phyloP scores from a whole-genome alignment of 2,113 vertebrate species.

The Diadophis punctatus region DNA sequence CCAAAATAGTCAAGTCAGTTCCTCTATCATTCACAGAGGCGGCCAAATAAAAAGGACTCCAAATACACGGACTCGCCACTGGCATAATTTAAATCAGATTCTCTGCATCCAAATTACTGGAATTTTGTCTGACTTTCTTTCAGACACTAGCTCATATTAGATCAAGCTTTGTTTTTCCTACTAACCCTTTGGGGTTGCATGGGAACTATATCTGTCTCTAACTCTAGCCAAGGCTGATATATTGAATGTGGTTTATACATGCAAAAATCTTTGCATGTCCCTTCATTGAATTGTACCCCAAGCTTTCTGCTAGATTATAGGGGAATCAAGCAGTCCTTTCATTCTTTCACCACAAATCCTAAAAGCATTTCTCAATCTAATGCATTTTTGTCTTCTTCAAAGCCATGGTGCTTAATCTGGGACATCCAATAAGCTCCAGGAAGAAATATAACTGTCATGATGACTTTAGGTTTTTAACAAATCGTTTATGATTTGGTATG shows the following conservation, averaged over 20 bases:
- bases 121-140: background rate
- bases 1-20: background rate
- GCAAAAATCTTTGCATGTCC: background rate
- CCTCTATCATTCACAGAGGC: background rate
- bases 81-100: background rate
- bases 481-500: background rate
- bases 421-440: background rate
- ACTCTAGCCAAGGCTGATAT: background rate
- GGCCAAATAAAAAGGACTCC: background rate
- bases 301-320: background rate
- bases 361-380: background rate
- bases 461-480: background rate
- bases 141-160: background rate
- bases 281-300: background rate
- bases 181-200: background rate
- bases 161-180: background rate
- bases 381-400: background rate
- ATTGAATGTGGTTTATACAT: background rate
- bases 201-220: background rate
- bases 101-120: background rate
- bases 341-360: background rate
- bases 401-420: background rate
- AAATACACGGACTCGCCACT: background rate
- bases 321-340: background rate
- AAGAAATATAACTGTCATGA: background rate